phyloP scores from a whole-genome alignment of 2,113 vertebrate genomes.

The Cyanoderma ruficeps region DNA sequence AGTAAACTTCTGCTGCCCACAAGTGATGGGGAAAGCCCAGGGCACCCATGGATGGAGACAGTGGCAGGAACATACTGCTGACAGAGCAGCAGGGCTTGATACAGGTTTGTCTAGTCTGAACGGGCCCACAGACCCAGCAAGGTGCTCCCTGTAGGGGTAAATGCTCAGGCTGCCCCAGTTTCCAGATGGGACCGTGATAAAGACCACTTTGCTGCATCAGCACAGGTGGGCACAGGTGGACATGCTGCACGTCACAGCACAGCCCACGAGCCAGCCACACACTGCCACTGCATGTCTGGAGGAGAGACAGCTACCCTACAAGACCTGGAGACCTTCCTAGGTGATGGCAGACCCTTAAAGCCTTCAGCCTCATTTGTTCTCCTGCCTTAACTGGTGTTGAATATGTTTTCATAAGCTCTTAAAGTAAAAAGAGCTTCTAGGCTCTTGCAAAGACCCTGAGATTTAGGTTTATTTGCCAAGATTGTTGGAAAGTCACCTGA shows the following conservation, averaged over 20 bases:
- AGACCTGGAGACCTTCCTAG: not conserved
- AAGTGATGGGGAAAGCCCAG: not conserved
- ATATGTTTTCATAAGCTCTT: not conserved
- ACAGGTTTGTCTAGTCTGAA: conserved; percentile 10
- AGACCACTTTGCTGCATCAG: not conserved
- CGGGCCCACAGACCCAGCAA: not conserved
- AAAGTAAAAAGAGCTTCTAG: not conserved
- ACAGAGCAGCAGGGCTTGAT: conserved; percentile 1
- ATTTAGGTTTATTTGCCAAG: not conserved
- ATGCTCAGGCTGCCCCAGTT: not conserved
- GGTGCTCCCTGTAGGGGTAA: not conserved
- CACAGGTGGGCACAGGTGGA: not conserved
- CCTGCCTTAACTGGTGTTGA: not conserved
- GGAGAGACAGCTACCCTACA: not conserved
- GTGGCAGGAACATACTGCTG: not conserved
- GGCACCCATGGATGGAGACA: not conserved
- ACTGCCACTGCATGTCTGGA: not conserved
- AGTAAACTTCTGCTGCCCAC: not conserved
- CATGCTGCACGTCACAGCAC: rapidly evolving
- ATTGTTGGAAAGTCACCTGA: not conserved
- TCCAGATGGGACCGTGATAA: not conserved
- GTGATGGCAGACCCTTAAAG: not conserved
- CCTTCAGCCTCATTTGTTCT: not conserved
- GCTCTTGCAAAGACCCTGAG: not conserved
- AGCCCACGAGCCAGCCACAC: not conserved